Evolutionary conservation across 2,797 vertebrate genomes (phyloP).

Genomic region (Coregonus suidteri): DNA sequence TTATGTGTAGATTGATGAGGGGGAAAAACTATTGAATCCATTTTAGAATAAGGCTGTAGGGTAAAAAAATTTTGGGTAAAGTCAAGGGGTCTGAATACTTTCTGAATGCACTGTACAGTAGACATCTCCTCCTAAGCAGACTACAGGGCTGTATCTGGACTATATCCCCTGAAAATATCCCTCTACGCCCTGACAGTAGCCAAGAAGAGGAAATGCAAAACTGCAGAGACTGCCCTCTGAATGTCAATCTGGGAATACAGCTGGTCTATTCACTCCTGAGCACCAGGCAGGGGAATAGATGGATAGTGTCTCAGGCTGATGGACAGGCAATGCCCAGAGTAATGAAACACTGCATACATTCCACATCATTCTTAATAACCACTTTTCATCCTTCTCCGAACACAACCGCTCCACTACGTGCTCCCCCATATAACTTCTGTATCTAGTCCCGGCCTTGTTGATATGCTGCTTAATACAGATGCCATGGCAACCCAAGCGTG

Average conservation of each 20-base stretch:
- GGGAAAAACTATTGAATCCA: no score
- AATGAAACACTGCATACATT: constrained; percentile 45
- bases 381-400: background rate
- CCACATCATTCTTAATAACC: background rate
- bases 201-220: constrained; percentile 9
- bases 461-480: constrained; percentile 23
- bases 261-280: constrained; percentile 13
- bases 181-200: background rate
- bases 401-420: constrained; percentile 23
- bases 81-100: no score
- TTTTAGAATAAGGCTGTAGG: no score
- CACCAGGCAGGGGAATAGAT: background rate
- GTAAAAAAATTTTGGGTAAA: no score
- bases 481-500: constrained; percentile 46
- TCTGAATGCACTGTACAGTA: no score
- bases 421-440: constrained; percentile 32
- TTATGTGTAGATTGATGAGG: no score
- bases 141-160: background rate
- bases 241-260: constrained; percentile 45
- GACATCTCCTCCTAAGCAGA: background rate
- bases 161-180: background rate
- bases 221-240: constrained; percentile 27
- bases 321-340: constrained; percentile 24
- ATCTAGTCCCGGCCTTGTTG: constrained; percentile 30
- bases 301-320: constrained; percentile 13